Conservation (phyloP, 1,140 invertebrate species). For the Eubasilissa regina region DNA sequence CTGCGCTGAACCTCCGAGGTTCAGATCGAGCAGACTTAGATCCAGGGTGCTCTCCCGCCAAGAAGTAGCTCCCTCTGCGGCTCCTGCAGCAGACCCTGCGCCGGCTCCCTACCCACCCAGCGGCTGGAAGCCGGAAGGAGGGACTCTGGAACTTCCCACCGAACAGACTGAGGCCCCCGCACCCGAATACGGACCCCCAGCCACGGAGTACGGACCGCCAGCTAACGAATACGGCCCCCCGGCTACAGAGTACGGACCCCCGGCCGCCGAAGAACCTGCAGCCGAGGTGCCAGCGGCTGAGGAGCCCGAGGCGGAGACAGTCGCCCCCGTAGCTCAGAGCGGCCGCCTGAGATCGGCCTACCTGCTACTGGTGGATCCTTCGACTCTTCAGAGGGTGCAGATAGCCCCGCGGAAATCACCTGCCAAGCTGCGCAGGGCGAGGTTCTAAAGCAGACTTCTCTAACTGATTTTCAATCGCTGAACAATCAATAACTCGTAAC, state of each 20-base stretch:
- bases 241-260: background rate
- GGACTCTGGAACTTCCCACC: constrained; percentile 65
- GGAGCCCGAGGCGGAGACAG: constrained; percentile 1
- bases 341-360: constrained; percentile 41
- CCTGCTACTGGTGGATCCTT: constrained; percentile 18
- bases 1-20: constrained; percentile 50
- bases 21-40: constrained; percentile 42
- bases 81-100: constrained; percentile 36
- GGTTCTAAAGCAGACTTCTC: background rate
- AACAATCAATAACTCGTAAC: background rate
- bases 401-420: background rate
- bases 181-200: constrained; percentile 62
- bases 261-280: background rate
- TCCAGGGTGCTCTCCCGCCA: constrained; percentile 52
- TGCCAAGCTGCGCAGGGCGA: constrained; percentile 15
- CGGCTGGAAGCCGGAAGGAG: constrained; percentile 64
- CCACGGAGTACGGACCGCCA: constrained; percentile 3
- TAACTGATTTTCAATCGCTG: background rate
- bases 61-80: constrained; percentile 50
- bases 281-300: background rate
- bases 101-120: constrained; percentile 66
- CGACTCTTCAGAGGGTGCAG: constrained; percentile 32
- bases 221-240: constrained; percentile 8
- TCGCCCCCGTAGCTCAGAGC: background rate
- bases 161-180: constrained; percentile 62